Conservation (phyloP, 1,140 invertebrate genomes). For the Aphelenchoides fujianensis region DNA sequence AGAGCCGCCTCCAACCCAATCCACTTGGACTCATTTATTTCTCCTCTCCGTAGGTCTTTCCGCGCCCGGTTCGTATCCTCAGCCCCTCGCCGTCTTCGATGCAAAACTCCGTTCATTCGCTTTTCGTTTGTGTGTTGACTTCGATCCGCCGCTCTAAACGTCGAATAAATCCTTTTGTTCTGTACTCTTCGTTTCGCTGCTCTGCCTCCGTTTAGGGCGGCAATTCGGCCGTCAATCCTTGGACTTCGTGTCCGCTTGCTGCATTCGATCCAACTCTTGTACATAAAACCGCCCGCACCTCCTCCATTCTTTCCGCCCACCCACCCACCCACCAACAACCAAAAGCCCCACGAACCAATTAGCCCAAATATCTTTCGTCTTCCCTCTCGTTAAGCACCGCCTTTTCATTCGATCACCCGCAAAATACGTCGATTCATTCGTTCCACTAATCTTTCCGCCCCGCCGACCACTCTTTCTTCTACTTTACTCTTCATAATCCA, state of each 20-base stretch:
- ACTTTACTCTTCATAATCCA: background rate
- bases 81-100: background rate
- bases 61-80: background rate
- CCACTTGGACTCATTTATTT: slow-evolving; percentile 2
- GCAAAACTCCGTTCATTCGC: background rate
- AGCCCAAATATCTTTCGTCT: background rate
- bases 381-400: background rate
- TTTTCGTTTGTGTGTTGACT: background rate
- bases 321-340: background rate
- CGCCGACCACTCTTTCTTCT: background rate
- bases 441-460: no score
- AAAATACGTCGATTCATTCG: no score
- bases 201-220: background rate
- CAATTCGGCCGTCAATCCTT: background rate
- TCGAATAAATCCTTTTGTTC: background rate
- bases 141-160: background rate
- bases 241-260: background rate
- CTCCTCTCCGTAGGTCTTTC: slow-evolving; percentile 4
- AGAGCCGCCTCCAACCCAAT: no score
- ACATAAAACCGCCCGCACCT: background rate
- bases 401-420: background rate
- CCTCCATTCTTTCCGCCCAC: background rate
- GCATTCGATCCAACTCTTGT: background rate
- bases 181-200: background rate
- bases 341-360: no score